Conservation (phyloP, 2,888 invertebrate genomes). For the Trissonchulus latispiculum region DNA sequence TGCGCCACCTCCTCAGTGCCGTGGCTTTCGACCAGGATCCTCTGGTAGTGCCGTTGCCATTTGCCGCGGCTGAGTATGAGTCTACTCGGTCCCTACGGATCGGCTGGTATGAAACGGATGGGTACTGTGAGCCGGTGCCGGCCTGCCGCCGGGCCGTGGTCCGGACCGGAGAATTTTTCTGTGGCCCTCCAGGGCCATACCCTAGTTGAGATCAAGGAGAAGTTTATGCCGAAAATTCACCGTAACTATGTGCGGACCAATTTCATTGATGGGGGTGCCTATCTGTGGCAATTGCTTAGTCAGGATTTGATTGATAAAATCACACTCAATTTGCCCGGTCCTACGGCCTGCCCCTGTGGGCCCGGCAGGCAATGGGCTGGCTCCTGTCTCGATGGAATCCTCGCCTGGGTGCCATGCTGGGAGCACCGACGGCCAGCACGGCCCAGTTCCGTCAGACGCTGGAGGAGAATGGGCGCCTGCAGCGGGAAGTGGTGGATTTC, state of each 20-base stretch:
- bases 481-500: background rate
- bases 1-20: too few relatives aligned
- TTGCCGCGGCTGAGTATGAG: too few relatives aligned
- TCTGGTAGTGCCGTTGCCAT: too few relatives aligned
- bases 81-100: slow-evolving; percentile 36
- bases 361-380: background rate
- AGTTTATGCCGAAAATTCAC: background rate
- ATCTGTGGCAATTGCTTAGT: background rate
- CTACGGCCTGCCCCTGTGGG: background rate
- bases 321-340: background rate
- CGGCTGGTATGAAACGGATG: slow-evolving; percentile 36
- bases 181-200: background rate
- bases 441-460: background rate
- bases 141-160: background rate
- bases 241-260: background rate
- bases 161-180: background rate
- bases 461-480: background rate
- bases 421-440: background rate
- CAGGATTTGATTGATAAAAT: background rate
- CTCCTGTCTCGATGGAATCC: background rate
- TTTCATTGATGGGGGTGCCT: background rate
- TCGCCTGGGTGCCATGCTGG: background rate
- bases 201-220: background rate
- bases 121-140: too few relatives aligned
- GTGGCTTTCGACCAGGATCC: too few relatives aligned